Percentiles rank a stretch among this genome's conserved stretches.
These are phyloP conservation scores for Eupithecia abbreviata DNA, from an alignment of 2,888 invertebrate species.

Conservation along the genomic window DNA sequence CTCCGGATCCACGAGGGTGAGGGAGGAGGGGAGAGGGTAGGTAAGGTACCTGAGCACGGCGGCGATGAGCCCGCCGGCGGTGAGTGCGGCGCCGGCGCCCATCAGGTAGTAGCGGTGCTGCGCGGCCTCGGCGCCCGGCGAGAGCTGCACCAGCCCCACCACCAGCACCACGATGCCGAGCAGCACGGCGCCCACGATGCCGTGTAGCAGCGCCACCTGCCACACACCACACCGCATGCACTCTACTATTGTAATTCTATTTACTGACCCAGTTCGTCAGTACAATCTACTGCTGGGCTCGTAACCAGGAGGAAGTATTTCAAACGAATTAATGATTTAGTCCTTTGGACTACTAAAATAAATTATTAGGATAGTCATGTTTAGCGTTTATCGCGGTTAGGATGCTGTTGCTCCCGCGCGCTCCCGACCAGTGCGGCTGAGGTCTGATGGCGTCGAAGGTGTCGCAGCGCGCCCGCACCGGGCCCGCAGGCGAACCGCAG, in stretches of 20 bases:
- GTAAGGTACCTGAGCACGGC: conserved; percentile 84
- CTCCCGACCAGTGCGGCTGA: too few species aligned
- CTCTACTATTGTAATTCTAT: background rate
- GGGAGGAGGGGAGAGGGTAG: background rate
- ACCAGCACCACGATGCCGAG: conserved; percentile 89
- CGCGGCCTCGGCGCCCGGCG: conserved; percentile 90
- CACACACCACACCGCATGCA: background rate
- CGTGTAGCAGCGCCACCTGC: conserved; percentile 89
- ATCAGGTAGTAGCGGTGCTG: conserved; percentile 89
- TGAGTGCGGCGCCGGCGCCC: conserved; percentile 86
- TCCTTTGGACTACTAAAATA: too few species aligned
- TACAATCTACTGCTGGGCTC: too few species aligned
- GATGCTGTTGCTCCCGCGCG: too few species aligned
- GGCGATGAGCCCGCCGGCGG: conserved; percentile 85
- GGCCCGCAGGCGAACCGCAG: too few species aligned
- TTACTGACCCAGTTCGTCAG: too few species aligned
- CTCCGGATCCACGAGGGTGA: background rate
- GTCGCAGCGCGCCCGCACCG: too few species aligned
- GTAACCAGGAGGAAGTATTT: too few species aligned
- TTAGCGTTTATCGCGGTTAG: too few species aligned
- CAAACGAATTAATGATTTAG: too few species aligned
- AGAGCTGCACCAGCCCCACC: conserved; percentile 89
- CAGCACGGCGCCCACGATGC: conserved; percentile 89
- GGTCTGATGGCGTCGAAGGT: too few species aligned
- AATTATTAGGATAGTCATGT: too few species aligned